Base-by-base conservation (phyloP, 2,888 invertebrate species). In the Trachelus tabidus region DNA sequence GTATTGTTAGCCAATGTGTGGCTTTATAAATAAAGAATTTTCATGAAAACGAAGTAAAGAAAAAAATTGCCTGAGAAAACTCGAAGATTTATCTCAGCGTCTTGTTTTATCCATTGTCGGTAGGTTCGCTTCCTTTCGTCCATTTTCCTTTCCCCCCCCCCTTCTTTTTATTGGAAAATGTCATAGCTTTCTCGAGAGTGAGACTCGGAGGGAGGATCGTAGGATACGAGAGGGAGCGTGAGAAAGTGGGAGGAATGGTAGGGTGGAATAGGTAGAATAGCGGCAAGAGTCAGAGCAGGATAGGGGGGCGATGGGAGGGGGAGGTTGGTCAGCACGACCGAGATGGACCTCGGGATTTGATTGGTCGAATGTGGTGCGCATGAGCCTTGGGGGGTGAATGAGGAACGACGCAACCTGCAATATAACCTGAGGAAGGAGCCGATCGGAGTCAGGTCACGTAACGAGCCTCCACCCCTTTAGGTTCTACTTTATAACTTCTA, bases 401-500 rank as follows among this genome's bases (percentile, higher is more conserved):
- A 91, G 90, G 89, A 90, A 91, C 91, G 90, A 90, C 90, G 85
- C 83, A 89, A 90, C 90, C 90, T 89, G 91, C 90, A 89, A 91
- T 91, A 91, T 91, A 90, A 90, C 90, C 90, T 89, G 90, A 89
- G 90, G 90, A 91, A 90, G 91, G 89, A 90, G 89, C 88, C 88
- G 90, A 91, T 91, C 91, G 89, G 89, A 91, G 91, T 91, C 91
- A 89, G 88, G 91, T 91, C 91, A 91, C 91, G 91, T 91, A 91
- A 90, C 89, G 90, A 89, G 88, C 90, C 90, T 90, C 90, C 90
- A 87, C 89, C 90, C 87, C 89, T 87, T 88, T 88, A 88, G 90
- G 90, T 90, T 91, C 90, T 91, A 91, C 91, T 91, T 91, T 91
- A 91, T 91, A 91, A 91, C 91, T 91, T 91, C 91, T 91, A 91